Conservation (phyloP, 1,140 invertebrate species). For the Penaeus indicus region DNA sequence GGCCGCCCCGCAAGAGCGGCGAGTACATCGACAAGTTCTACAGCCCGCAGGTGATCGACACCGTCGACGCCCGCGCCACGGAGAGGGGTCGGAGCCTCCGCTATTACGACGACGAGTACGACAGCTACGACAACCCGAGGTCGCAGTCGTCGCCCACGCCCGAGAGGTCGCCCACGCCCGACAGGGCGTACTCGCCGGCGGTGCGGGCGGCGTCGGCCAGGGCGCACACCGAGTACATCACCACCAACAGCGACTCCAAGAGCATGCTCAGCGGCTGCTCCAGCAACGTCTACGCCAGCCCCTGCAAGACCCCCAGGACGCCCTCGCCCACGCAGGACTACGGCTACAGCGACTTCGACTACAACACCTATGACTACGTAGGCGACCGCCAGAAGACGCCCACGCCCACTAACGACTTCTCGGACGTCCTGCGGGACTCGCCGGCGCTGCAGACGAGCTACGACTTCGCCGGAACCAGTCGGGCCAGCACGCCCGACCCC, state of each 20-base stretch:
- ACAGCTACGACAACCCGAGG: constrained; percentile 31
- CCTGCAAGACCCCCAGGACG: not conserved
- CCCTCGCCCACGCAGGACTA: not conserved
- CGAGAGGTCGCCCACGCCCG: not conserved
- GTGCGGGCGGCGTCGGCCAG: no score
- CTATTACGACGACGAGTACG: constrained; percentile 52
- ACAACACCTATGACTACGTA: not conserved
- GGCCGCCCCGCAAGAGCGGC: constrained; percentile 44
- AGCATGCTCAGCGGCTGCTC: constrained; percentile 4
- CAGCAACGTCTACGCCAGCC: constrained; percentile 23
- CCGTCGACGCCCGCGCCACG: constrained; percentile 45
- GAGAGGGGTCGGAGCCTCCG: not conserved
- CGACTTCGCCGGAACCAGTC: not conserved
- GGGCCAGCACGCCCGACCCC: not conserved
- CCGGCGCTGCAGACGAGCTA: not conserved
- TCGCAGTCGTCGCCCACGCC: not conserved
- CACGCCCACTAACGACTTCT: not conserved
- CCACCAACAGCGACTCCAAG: not conserved
- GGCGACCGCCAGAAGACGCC: not conserved
- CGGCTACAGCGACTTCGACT: not conserved
- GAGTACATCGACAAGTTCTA: constrained; percentile 64
- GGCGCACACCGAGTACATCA: no score
- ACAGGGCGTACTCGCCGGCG: no score
- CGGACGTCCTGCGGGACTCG: not conserved
- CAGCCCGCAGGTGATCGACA: constrained; percentile 46